Conservation (phyloP, 2,113 vertebrate species). For the Oriolus oriolus region DNA sequence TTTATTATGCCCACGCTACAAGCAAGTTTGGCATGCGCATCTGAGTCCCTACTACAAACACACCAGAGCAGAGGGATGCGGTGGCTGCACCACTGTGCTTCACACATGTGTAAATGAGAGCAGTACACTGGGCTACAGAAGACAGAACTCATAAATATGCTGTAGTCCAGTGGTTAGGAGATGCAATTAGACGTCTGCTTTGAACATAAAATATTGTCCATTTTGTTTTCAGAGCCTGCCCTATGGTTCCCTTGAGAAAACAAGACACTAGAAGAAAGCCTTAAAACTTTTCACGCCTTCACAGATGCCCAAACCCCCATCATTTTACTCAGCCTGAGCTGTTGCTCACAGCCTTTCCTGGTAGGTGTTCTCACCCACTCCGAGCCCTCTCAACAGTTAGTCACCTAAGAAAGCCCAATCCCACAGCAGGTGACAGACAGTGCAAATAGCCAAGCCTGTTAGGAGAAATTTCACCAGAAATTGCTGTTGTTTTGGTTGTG, state of each 20-base stretch:
- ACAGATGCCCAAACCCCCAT: background rate
- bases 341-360: background rate
- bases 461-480: background rate
- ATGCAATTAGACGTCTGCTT: constrained; percentile 4
- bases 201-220: background rate
- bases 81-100: background rate
- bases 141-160: background rate
- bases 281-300: background rate
- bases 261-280: background rate
- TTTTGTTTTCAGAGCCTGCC: background rate
- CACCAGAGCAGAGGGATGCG: background rate
- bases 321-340: background rate
- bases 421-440: background rate
- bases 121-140: background rate
- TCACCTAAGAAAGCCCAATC: background rate
- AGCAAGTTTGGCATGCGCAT: background rate
- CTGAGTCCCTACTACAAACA: background rate
- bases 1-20: background rate
- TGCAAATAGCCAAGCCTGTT: background rate
- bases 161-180: background rate
- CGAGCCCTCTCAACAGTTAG: background rate
- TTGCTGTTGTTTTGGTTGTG: background rate
- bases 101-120: background rate
- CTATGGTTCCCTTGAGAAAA: background rate
- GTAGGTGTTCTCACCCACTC: background rate